A percentile compares a stretch with the other conserved stretches of the same genome.
phyloP scores from a whole-genome alignment of 2,113 vertebrate genomes.

The Podiceps cristatus region DNA sequence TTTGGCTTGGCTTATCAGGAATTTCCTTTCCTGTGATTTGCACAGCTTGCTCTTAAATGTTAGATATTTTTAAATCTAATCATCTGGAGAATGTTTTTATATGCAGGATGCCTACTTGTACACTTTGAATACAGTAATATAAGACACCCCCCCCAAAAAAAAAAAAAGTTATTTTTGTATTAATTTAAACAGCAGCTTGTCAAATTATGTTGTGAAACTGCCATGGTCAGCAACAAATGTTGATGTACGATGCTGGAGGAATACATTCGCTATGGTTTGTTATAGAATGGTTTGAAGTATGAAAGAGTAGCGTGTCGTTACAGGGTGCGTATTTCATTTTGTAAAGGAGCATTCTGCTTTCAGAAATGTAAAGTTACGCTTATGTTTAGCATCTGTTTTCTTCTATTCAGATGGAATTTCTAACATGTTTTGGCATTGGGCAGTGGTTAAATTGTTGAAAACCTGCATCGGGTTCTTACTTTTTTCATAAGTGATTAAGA shows the following conservation, averaged over 20 bases:
- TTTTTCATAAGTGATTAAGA: no score
- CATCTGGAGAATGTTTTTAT: background rate
- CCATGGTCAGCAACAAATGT: background rate
- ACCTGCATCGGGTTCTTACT: fast-evolving
- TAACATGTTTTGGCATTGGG: background rate
- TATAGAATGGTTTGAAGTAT: fast-evolving
- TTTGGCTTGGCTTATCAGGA: background rate
- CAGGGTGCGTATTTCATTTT: background rate
- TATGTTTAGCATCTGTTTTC: background rate
- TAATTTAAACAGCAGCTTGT: background rate
- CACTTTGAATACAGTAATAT: background rate
- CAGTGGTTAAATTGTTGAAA: background rate
- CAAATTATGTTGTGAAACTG: background rate
- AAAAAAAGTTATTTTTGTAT: background rate
- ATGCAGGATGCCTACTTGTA: background rate
- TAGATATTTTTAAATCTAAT: background rate
- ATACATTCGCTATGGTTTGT: fast-evolving
- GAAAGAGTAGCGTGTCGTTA: background rate
- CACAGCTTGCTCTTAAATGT: background rate
- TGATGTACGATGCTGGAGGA: background rate
- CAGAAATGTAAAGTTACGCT: background rate
- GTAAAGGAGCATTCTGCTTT: background rate
- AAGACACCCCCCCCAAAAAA: background rate
- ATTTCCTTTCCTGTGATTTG: background rate
- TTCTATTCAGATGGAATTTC: background rate